Percentiles rank a stretch among this genome's conserved stretches.
Conservation (phyloP, 2,888 invertebrate species). For the Tetramorium bicarinatum region DNA sequence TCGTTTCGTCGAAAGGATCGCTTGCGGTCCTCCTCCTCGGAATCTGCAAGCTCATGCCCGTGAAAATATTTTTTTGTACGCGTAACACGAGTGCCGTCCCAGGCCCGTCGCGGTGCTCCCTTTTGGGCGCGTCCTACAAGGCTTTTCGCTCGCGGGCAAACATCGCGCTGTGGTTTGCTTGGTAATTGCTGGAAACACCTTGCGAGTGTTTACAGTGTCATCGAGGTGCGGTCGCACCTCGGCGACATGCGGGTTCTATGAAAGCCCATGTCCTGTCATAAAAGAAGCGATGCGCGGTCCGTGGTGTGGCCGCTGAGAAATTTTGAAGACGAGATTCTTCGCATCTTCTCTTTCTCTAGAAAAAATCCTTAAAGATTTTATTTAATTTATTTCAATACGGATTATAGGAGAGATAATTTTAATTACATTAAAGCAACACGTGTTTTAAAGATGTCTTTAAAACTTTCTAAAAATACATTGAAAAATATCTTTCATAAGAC, state of each 20-base stretch:
- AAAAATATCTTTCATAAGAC: not conserved
- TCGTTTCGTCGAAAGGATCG: slow-evolving; percentile 62
- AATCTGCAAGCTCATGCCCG: slow-evolving; percentile 77
- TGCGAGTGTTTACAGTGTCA: slow-evolving; percentile 83
- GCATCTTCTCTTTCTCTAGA: not conserved
- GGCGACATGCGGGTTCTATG: slow-evolving; percentile 61
- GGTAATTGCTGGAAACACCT: slow-evolving; percentile 83
- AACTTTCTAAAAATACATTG: not conserved
- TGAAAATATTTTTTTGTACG: slow-evolving; percentile 70
- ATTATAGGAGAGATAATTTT: not conserved
- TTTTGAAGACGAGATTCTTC: not conserved
- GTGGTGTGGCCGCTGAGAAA: slow-evolving; percentile 19
- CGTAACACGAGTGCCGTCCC: slow-evolving; percentile 60
- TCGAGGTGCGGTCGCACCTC: slow-evolving; percentile 77
- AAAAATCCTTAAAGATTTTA: not conserved
- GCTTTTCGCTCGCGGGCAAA: slow-evolving; percentile 78
- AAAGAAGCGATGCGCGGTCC: slow-evolving; percentile 19
- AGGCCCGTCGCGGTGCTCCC: slow-evolving; percentile 44
- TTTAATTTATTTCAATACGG: slow-evolving; percentile 8
- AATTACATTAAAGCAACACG: not conserved
- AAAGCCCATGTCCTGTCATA: slow-evolving; percentile 50
- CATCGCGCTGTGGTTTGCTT: slow-evolving; percentile 73
- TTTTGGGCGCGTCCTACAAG: slow-evolving; percentile 52
- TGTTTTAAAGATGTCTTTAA: not conserved
- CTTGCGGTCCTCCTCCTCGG: slow-evolving; percentile 57